Percentiles rank a stretch among this genome's conserved stretches.
phyloP scores from a whole-genome alignment of 2,797 vertebrate species.

The Mergus octosetaceus region DNA sequence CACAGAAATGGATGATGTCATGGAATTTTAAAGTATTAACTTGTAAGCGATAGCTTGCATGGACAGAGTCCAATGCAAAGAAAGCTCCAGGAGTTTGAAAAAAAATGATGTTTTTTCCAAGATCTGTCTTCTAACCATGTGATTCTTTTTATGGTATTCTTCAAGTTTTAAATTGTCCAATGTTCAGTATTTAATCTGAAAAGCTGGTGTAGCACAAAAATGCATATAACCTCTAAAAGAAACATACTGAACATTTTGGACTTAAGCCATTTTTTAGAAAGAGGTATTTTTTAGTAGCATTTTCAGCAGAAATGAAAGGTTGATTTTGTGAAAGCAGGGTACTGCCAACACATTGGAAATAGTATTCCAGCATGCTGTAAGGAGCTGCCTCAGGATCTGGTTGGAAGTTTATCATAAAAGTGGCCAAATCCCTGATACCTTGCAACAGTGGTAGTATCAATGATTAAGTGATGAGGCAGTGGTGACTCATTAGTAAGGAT shows the following conservation, averaged over 20 bases:
- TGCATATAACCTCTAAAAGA: not conserved
- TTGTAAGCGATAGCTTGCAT: not conserved
- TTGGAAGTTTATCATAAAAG: not conserved
- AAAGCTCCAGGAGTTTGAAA: not conserved
- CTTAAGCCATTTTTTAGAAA: not conserved
- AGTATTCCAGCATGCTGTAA: not conserved
- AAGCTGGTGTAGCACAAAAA: not conserved
- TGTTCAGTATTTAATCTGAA: not conserved
- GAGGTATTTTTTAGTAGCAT: not conserved
- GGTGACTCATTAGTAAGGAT: not conserved
- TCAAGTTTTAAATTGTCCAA: not conserved
- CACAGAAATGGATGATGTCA: not conserved
- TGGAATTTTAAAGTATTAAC: not conserved
- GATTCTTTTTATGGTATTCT: not conserved
- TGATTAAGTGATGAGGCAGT: not conserved
- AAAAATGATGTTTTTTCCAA: not conserved
- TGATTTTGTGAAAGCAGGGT: not conserved
- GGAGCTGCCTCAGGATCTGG: not conserved
- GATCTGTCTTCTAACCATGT: not conserved
- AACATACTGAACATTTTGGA: not conserved
- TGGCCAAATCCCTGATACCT: not conserved
- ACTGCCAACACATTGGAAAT: not conserved
- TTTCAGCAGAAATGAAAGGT: not conserved
- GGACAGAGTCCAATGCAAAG: not conserved
- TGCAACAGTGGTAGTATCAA: not conserved